phyloP scores from a whole-genome alignment of 23 tunicate species.

The Phallusia fumigata region DNA sequence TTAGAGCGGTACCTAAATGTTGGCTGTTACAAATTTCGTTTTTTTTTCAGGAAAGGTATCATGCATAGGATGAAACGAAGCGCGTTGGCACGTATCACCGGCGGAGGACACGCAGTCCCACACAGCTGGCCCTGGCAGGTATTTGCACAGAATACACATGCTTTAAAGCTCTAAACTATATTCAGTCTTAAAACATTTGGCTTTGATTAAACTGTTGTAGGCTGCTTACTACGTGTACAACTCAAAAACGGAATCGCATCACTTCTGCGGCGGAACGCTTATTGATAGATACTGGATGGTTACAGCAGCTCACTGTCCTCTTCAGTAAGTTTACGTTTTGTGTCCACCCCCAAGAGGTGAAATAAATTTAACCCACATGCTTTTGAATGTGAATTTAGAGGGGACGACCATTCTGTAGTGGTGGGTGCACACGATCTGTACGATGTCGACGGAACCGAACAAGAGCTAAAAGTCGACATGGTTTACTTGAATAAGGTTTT shows the following conservation, averaged over 20 bases:
- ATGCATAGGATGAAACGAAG: slow-evolving; percentile 38
- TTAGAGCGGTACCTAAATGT: too few species aligned
- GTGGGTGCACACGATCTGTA: slow-evolving; percentile 71
- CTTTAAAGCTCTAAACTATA: background rate
- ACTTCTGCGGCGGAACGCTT: slow-evolving; percentile 91
- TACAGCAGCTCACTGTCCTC: slow-evolving; percentile 98
- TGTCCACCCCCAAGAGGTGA: too few species aligned
- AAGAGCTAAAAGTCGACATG: slow-evolving; percentile 61
- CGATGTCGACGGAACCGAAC: slow-evolving; percentile 62
- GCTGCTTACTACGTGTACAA: slow-evolving; percentile 77
- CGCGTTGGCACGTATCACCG: slow-evolving; percentile 47
- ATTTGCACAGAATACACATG: background rate
- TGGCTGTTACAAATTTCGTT: too few species aligned
- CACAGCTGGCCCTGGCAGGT: slow-evolving; percentile 96
- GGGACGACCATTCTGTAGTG: slow-evolving; percentile 62
- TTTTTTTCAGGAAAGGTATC: slow-evolving; percentile 13
- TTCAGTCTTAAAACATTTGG: background rate
- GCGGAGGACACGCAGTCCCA: slow-evolving; percentile 47
- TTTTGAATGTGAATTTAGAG: slow-evolving; percentile 52
- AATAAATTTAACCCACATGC: too few species aligned
- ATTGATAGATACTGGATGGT: slow-evolving; percentile 91
- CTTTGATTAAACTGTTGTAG: slow-evolving; percentile 1
- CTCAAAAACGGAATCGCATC: slow-evolving; percentile 30
- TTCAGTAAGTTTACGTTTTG: slow-evolving; percentile 53
- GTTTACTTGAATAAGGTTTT: slow-evolving; percentile 43